Evolutionary conservation across 2,797 vertebrate species (phyloP), one percentile per base, ranked within the genome.

Genomic region (Perodicticus potto): DNA sequence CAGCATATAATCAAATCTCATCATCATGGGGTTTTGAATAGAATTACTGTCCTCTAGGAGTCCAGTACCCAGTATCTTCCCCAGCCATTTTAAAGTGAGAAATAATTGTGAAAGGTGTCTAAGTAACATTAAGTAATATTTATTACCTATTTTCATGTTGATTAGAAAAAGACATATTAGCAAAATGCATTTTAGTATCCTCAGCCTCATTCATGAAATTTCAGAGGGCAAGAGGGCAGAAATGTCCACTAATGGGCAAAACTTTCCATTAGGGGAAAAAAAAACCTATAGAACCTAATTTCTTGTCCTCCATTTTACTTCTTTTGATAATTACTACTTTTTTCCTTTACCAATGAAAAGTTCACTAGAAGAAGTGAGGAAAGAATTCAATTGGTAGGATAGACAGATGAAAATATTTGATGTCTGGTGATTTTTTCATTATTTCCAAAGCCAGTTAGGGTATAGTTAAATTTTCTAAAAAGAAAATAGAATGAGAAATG

Each of bases 401-500:
- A 92, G 43, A 83, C 10, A 43, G 8, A 59, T 65, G 29, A 70
- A 92, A 94, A 81, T 76, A 76, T 72, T 93, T 94, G 57, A 70
- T 74, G 22, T 37, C 77, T 84, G 9, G 25, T 67, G 32, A 12
- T 86, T 90, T 92, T 32, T 93, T 78, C 25, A 94, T 89, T 78
- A 73, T 91, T 93, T 89, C 25, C 32, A 87, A 96, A 91, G n/a
- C 25, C 43, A 80, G 14, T 69, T 88, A 91, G 85, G 55, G 86
- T 67, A 76, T 17, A 77, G 40, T 63, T 72, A 87, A 63, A 76
- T 65, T 29, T 83, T 94, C 85, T n/a, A 80, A 86, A 95, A 61
- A 65, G 16, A 73, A 95, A 90, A 5, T 85, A 61, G 49, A 0
- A 1, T 32, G n/a, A 91, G n/a, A 94, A 87, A 89, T 61, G 1